Base-by-base conservation (phyloP, 2,113 vertebrate genomes). In the Antigone vipio region DNA sequence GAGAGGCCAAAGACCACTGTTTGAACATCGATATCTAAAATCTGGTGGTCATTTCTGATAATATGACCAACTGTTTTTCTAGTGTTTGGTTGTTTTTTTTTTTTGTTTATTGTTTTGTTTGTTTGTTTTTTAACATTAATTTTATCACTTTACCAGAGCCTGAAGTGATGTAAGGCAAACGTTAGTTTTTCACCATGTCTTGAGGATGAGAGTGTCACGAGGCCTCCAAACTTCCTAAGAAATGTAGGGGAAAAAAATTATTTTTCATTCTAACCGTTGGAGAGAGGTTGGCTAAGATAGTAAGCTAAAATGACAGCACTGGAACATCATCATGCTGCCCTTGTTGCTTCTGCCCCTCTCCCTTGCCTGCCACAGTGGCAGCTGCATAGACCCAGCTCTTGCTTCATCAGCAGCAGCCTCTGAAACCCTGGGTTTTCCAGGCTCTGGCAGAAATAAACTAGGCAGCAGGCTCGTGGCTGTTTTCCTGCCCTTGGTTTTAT, bases 361-460 rank as follows among this genome's bases (percentile, higher is more conserved):
- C 35, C 32, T 89, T 75, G 68, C 60, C 84, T 95, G 64, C 73
- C 73, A 40, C 21, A 63, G 30, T 75, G 89, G 94, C 89, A 95
- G 89, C 86, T 95, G 94, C 66, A 71, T 29, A 81, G 40, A 81
- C 34, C 8, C 40, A 92, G 56, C 80, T 95, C 84, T 58, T 92
- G 44, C 30, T 73, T 97, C 91, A 89, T 91, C 95, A 95, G 47
- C 84, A 95, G 60, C 32, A 89, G 77, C 53, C 66, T 92, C 80
- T 94, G 89, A 91, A 95, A 75, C 30, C 40, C 12, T 10, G 62
- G 23, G 21, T 95, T 93, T 96, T 85, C 91, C 75, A 73, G 84
- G 92, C 47, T 91, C 56, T 95, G 94, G 91, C 80, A 91, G 81
- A 85, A 95, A 96, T 74, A 95, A 93, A 93, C 64, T 34, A 75